Base-by-base conservation (phyloP, 2,888 invertebrate species). In the Unio delphinus region DNA sequence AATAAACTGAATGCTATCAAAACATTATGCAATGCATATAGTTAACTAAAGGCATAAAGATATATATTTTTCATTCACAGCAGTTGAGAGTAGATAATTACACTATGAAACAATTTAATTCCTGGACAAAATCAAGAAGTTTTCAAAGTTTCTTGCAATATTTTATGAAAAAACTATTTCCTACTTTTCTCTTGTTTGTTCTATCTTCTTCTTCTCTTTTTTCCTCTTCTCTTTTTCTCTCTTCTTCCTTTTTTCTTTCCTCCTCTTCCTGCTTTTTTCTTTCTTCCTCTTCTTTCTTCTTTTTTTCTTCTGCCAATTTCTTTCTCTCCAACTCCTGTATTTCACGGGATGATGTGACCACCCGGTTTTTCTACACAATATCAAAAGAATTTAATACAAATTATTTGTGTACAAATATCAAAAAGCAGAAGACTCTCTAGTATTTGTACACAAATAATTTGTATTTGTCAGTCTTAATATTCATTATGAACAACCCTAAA, bases 321-420 rank as follows among this genome's bases (percentile, higher is more conserved):
- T 75, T 75, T 71, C 77, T 70, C 61, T 80, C 79, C 74, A 78
- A 74, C 64, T 84, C 80, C 63, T 79, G 78, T 23, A 79, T 57
- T 67, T 83, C 81, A 34, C 81, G 67, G 4, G 83, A 77, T 45
- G 86, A 86, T n/a, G 76, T 79, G 20, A 86, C 81, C 7, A 80
- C 74, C 66, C 82, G 76, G 54, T 79, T 80, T 82, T 83, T 86
- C 85, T 86, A 70, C 2, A 72, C 65, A 28, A 54, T 59, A 65
- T 34, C 34, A 34, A 34, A 26, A 18, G 18, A 60, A 23, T 58
- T 58, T 23, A 7, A 58, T 58, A 58, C 15, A 58, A 58, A n/a
- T 26, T 58, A 26, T 59, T 59, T 11, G 45, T 59, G 23, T 23
- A 23, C 17, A 65, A 65, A 57, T 4, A 65, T n/a, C 8, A 65